Evolutionary conservation across 2,888 invertebrate genomes (phyloP), one percentile per base, ranked within the genome.

Genomic region (Opisthograptis luteolata): DNA sequence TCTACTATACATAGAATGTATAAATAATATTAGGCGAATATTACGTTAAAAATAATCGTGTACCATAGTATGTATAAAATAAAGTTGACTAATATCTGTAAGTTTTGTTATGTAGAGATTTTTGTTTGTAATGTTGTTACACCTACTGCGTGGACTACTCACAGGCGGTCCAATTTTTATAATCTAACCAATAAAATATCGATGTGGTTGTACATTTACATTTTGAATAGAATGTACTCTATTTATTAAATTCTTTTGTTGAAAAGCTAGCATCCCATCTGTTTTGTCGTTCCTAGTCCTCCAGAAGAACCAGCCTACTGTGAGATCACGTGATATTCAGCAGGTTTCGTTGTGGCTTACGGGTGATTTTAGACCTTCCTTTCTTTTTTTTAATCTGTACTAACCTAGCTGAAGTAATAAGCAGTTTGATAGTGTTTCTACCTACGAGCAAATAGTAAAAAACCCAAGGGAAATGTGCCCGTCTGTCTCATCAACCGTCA

Each of bases 171-270:
- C 89, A 90, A 88, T 90, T 90, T 89, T 90, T 89, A 89, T 90
- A 90, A 89, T 81, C 87, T 89, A 89, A 90, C 89, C 88, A 90
- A 88, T 89, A 87, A 88, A 89, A 86, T 89, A 88, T 89, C 81
- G 87, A 90, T 89, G 88, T 90, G 89, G 88, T 89, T 90, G 89
- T 90, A 87, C 87, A 89, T 89, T 89, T 88, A 87, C 87, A 88
- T 87, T 87, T 88, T 86, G 74, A 87, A 87, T 87, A 87, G 85
- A 87, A 87, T 89, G 84, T 87, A 84, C 82, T 82, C 78, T 87
- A 89, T 89, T 89, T 88, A 88, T 87, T 88, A 84, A 84, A 86
- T 76, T 86, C 79, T 87, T 88, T 85, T 81, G 87, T 87, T 88
- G 69, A 76, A 78, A 73, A 59, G 55, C 73, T 71, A 69, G 65